Conservation (phyloP, 2,797 vertebrate species). For the Acomys russatus region DNA sequence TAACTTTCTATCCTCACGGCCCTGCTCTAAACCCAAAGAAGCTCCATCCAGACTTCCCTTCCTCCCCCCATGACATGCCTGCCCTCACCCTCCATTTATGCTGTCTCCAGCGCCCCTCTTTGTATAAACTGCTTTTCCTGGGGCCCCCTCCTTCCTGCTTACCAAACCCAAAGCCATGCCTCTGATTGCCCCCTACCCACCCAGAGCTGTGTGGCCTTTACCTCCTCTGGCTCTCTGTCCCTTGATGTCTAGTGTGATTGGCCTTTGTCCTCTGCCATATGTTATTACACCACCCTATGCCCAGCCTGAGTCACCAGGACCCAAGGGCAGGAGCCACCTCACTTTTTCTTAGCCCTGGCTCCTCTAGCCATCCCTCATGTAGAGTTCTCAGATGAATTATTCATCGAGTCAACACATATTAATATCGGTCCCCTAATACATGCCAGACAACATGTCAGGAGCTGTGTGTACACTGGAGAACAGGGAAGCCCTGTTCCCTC, state of each 20-base stretch:
- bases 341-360: neutral
- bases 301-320: neutral
- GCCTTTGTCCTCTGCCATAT: neutral
- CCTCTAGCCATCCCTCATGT: neutral
- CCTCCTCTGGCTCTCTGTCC: neutral
- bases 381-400: neutral
- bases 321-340: neutral
- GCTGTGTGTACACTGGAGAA: neutral
- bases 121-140: neutral
- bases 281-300: neutral
- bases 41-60: neutral
- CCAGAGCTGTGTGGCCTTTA: neutral
- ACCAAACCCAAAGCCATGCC: neutral
- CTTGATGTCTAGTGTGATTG: neutral
- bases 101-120: neutral
- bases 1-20: neutral
- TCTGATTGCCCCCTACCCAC: neutral
- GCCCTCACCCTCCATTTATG: neutral
- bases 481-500: neutral
- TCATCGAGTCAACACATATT: neutral
- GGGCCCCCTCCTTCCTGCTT: neutral
- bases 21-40: neutral
- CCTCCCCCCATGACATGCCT: rapidly evolving
- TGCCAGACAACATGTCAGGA: neutral
- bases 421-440: neutral